Evolutionary conservation across 2,888 invertebrate genomes (phyloP).

Genomic region (Microchrysa polita): DNA sequence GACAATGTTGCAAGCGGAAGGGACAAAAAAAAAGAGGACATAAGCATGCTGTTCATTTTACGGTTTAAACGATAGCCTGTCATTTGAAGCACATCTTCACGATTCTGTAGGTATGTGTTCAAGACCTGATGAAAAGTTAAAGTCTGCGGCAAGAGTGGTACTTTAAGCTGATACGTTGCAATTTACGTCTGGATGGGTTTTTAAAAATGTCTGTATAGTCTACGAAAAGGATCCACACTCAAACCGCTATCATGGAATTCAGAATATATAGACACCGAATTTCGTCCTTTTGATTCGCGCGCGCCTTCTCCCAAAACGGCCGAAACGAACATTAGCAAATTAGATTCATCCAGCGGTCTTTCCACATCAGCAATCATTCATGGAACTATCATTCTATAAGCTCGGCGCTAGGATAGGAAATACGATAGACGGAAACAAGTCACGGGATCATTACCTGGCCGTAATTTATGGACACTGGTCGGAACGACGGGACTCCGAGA

Average conservation of each 20-base stretch:
- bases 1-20: background rate
- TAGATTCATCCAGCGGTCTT: background rate
- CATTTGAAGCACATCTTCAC: background rate
- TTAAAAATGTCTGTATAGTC: background rate
- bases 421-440: conserved; percentile 6
- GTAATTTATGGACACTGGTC: conserved; percentile 64
- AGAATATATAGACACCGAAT: too few species aligned
- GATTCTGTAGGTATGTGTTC: background rate
- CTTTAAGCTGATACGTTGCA: background rate
- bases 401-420: background rate
- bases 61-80: conserved; percentile 1
- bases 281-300: too few species aligned
- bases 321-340: background rate
- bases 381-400: conserved; percentile 20
- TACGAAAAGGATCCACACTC: conserved; percentile 24
- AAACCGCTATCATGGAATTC: too few species aligned
- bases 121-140: background rate
- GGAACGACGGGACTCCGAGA: conserved; percentile 58
- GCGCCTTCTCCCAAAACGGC: too few species aligned
- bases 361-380: background rate
- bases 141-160: background rate
- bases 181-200: background rate
- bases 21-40: background rate
- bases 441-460: conserved; percentile 57
- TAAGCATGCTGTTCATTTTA: background rate